Evolutionary conservation across 2,797 vertebrate species (phyloP), one percentile per base, ranked within the genome.

Genomic region (Holocentrus rufus): DNA sequence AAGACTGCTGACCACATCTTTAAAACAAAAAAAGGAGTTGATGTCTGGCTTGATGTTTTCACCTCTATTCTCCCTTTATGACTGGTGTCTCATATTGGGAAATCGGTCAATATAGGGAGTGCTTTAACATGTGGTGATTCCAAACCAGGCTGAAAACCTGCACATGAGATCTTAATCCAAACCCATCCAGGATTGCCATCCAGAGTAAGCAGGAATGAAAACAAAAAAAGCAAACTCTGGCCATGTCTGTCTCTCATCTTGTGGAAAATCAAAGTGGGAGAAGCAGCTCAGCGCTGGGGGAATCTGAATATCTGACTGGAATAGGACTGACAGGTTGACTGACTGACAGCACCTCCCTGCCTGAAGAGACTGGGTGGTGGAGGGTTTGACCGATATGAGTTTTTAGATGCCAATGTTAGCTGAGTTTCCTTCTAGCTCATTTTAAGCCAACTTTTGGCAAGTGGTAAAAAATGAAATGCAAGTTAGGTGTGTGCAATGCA

Each of bases 11-110:
- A n/a, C 22, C 9, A 23, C 20, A 34, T 27, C 20, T 39, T 39
- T 10, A 7, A n/a, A 54, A 14, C 39, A 61, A 9, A 53, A 57
- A 44, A 23, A 9, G 9, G 22, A 54, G 39, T 44, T 52, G 25
- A 7, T 47, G 23, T 54, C 44, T 69, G n/a, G 7, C 42, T 68
- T 59, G 8, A n/a, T n/a, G n/a, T 55, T 22, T 68, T 4, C n/a
- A 15, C 47, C 30, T 39, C 25, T 20, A 49, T 9, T 27, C 14
- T 27, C 13, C 31, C 36, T 54, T 22, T 49, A 14, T 1, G 3
- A 7, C 8, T 8, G 31, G 5, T 34, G 31, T 34, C 8, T 5
- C 31, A 4, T 34, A 7, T 34, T 3, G 1, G 31, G 8, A 34
- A 7, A 34, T 8, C 31, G 1, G 31, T 34, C 31, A 34, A 34